A percentile compares a stretch with the other conserved stretches of the same genome.
These are phyloP conservation scores for Sciurus niger DNA, from an alignment of 2,113 vertebrate species.

Conservation along the genomic window DNA sequence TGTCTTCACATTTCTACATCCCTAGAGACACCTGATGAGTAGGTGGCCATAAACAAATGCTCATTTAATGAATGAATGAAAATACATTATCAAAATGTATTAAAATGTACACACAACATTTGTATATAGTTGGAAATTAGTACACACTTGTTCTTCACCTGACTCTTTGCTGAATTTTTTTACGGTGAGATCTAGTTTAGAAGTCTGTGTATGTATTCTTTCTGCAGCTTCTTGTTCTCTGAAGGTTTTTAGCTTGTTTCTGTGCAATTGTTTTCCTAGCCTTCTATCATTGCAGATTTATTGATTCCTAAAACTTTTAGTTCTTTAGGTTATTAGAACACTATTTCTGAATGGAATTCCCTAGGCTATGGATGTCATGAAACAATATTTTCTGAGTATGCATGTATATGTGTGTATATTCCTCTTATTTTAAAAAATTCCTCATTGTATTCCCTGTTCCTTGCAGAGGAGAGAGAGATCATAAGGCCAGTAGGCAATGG, in stretches of 20 bases:
- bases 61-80: constrained; percentile 22
- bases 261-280: not conserved
- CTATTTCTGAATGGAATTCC: not conserved
- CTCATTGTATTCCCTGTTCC: not conserved
- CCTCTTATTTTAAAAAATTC: not conserved
- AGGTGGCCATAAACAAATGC: constrained; percentile 6
- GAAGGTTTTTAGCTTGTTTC: constrained; percentile 9
- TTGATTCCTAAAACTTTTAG: not conserved
- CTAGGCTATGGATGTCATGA: not conserved
- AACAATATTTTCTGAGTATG: not conserved
- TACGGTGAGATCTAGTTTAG: not conserved
- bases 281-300: constrained; percentile 32
- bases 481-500: not conserved
- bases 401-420: not conserved
- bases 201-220: not conserved
- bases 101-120: constrained; percentile 14
- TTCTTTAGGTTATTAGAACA: constrained; percentile 24
- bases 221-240: not conserved
- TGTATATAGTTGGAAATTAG: not conserved
- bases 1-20: constrained; percentile 42
- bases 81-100: constrained; percentile 17
- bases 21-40: not conserved
- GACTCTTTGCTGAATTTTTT: not conserved
- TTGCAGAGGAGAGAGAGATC: not conserved
- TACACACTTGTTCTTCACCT: not conserved